These are phyloP conservation scores for Ormyrus thymus DNA, from an alignment of 2,888 invertebrate genomes.

Conservation along the genomic window DNA sequence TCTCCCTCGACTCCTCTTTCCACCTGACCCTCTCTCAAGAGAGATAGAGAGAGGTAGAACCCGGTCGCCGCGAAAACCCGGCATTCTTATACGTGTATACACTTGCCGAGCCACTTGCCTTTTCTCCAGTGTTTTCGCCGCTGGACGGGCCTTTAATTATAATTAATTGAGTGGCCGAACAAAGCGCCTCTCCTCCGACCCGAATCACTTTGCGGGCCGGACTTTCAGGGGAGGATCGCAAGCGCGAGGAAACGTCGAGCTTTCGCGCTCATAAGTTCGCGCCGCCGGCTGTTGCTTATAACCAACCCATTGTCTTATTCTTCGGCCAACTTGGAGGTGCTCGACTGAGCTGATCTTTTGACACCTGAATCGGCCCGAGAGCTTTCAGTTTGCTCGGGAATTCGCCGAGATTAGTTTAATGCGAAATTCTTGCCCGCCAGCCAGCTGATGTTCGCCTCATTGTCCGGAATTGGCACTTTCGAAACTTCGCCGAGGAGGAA, in stretches of 20 bases:
- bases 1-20: constrained; percentile 7
- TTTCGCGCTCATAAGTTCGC: constrained; percentile 17
- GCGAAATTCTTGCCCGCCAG: background rate
- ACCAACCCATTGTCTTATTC: constrained; percentile 33
- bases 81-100: background rate
- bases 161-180: constrained; percentile 63
- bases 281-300: background rate
- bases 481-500: no score
- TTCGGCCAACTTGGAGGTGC: constrained; percentile 21
- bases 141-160: constrained; percentile 61
- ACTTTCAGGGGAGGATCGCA: constrained; percentile 18
- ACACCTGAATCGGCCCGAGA: constrained; percentile 11
- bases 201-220: constrained; percentile 30
- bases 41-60: constrained; percentile 24
- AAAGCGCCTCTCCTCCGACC: constrained; percentile 45
- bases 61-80: background rate
- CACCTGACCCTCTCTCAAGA: constrained; percentile 28
- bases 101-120: background rate
- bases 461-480: no score
- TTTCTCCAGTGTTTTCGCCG: constrained; percentile 23
- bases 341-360: constrained; percentile 8
- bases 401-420: constrained; percentile 17
- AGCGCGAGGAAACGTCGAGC: background rate
- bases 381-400: constrained; percentile 12
- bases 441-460: background rate